These are phyloP conservation scores for Pyrrhia umbra DNA, from an alignment of 2,888 invertebrate genomes.

Conservation along the genomic window DNA sequence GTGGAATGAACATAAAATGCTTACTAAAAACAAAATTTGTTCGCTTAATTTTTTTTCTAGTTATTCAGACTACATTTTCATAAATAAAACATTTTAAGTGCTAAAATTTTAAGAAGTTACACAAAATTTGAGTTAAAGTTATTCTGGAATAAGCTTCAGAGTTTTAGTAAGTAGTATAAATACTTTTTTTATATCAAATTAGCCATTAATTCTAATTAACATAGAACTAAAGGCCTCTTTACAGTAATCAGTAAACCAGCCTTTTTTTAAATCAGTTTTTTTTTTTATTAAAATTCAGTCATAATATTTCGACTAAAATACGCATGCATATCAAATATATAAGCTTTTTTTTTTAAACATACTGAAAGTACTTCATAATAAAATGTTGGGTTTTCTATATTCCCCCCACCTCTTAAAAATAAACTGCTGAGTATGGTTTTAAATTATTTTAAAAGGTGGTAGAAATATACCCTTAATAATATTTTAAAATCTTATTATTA, in stretches of 20 bases:
- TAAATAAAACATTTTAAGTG: constrained; percentile 44
- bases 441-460: constrained; percentile 11
- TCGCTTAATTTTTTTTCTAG: constrained; percentile 22
- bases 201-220: constrained; percentile 24
- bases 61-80: constrained; percentile 17
- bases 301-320: constrained; percentile 19
- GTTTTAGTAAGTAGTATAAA: constrained; percentile 1
- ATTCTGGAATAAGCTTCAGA: neutral
- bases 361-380: neutral
- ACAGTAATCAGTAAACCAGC: constrained; percentile 11
- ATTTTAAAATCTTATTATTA: constrained; percentile 10
- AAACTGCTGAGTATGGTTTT: constrained; percentile 19
- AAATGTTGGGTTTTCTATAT: neutral
- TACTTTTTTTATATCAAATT: constrained; percentile 22
- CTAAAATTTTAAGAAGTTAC: neutral
- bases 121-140: no score
- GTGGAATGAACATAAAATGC: constrained; percentile 61
- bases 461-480: neutral
- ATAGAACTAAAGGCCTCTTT: constrained; percentile 32
- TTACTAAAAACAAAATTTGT: constrained; percentile 39
- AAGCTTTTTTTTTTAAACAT: neutral
- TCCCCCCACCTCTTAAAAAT: constrained; percentile 22
- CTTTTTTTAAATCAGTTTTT: constrained; percentile 21
- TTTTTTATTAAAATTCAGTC: constrained; percentile 36
- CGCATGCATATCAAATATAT: constrained; percentile 29